A percentile compares a stretch with the other conserved stretches of the same genome.
Evolutionary conservation across 1,140 invertebrate genomes (phyloP).

Genomic region (Trachymyrmex septentrionalis): DNA sequence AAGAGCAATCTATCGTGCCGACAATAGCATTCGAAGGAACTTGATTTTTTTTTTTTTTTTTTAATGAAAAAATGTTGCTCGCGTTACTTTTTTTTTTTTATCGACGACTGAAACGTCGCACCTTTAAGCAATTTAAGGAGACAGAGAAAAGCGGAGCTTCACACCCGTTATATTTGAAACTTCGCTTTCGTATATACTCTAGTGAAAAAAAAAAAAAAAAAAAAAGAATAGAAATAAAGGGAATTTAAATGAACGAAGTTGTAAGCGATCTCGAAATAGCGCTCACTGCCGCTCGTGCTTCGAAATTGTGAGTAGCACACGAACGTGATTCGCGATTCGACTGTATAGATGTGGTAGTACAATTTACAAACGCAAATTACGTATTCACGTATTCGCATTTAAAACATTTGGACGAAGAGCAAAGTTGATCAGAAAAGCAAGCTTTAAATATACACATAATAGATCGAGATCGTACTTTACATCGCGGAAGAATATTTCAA

Average conservation of each 20-base stretch:
- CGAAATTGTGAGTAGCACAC: background rate
- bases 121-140: background rate
- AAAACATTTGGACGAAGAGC: conserved; percentile 16
- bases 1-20: background rate
- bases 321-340: background rate
- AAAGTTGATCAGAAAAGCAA: conserved; percentile 3
- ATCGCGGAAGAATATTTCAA: background rate
- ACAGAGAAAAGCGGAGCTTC: background rate
- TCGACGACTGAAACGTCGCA: background rate
- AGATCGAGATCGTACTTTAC: background rate
- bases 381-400: conserved; percentile 32
- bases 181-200: background rate
- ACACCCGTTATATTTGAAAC: background rate
- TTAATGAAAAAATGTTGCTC: background rate
- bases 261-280: conserved; percentile 35
- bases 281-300: background rate
- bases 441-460: conserved; percentile 11
- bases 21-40: background rate
- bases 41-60: background rate
- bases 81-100: background rate
- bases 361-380: conserved; percentile 36
- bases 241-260: conserved; percentile 39
- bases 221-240: background rate
- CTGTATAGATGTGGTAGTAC: too few relatives aligned
- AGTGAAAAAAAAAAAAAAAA: background rate